Evolutionary conservation across 2,113 vertebrate genomes (phyloP).

Genomic region (Erythrocercus mccallii): DNA sequence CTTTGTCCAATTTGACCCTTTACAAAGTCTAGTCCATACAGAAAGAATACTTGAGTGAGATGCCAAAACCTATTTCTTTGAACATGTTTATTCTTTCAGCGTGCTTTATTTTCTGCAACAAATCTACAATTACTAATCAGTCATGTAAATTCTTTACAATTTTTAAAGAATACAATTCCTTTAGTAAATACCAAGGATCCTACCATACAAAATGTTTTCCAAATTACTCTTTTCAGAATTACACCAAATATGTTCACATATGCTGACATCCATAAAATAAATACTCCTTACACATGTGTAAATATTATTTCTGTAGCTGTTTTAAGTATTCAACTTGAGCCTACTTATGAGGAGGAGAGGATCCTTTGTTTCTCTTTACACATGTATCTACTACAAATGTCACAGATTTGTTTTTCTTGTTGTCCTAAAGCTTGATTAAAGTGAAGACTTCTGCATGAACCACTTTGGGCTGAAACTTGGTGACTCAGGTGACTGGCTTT

Average conservation of each 20-base stretch:
- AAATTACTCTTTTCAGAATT: neutral
- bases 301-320: neutral
- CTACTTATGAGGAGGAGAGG: neutral
- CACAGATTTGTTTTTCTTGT: neutral
- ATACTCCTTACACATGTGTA: neutral
- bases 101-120: neutral
- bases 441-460: neutral
- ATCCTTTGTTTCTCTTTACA: neutral
- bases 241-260: neutral
- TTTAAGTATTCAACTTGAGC: neutral
- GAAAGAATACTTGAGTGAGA: neutral
- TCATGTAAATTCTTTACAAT: neutral
- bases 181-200: neutral
- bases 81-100: neutral
- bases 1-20: neutral
- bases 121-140: neutral
- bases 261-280: neutral
- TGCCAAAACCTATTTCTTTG: neutral
- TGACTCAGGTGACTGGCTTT: neutral
- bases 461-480: neutral
- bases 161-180: neutral
- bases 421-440: neutral
- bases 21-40: neutral
- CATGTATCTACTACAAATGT: neutral
- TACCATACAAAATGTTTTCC: neutral